Evolutionary conservation across 2,797 vertebrate genomes (phyloP).

Genomic region (Falco naumanni): DNA sequence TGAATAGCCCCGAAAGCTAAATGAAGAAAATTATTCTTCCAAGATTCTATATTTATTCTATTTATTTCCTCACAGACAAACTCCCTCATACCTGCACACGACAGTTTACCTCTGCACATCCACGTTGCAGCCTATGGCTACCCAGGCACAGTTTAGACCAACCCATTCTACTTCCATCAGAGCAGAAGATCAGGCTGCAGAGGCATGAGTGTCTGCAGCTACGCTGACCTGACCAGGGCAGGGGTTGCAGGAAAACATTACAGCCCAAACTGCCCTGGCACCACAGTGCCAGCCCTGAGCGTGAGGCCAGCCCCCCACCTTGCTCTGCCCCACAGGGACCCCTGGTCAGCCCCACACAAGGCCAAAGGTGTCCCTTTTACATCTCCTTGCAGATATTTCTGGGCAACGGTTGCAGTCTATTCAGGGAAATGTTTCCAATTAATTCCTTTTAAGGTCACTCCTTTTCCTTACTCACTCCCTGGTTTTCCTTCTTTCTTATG

Average conservation of each 20-base stretch:
- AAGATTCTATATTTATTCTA: not conserved
- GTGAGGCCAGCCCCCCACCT: not conserved
- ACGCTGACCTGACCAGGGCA: not conserved
- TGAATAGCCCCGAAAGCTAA: not conserved
- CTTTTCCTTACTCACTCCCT: not conserved
- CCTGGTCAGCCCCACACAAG: not conserved
- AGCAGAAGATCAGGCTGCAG: not conserved
- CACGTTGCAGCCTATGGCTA: not conserved
- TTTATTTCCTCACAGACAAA: not conserved
- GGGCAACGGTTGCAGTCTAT: not conserved
- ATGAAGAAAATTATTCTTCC: not conserved
- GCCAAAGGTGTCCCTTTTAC: not conserved
- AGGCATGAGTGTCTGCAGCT: not conserved
- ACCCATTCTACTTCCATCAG: fast-evolving
- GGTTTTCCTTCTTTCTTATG: not conserved
- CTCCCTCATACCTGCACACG: not conserved
- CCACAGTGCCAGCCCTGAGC: not conserved
- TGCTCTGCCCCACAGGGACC: not conserved
- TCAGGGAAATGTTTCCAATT: not conserved
- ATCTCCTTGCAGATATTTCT: not conserved
- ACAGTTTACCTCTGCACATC: not conserved
- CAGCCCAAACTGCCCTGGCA: not conserved
- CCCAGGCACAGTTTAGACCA: not conserved
- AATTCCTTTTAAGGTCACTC: not conserved
- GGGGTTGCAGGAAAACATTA: not conserved